A percentile compares a stretch with the other conserved stretches of the same genome.
Conservation (phyloP, 2,888 invertebrate genomes). For the Griposia aprilina region DNA sequence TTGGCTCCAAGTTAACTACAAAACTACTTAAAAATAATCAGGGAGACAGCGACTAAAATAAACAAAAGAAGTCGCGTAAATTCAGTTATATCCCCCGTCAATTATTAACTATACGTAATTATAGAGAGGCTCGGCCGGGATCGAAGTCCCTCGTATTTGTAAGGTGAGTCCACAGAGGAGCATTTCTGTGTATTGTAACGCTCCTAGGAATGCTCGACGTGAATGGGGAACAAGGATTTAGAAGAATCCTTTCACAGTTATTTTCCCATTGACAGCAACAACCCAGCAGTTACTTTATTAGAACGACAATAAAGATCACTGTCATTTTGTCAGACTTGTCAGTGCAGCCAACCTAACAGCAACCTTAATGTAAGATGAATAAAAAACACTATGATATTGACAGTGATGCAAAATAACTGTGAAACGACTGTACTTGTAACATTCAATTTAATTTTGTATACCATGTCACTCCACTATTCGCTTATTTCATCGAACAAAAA, state of each 20-base stretch:
- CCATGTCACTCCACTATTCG: background rate
- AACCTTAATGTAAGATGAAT: background rate
- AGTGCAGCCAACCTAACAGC: background rate
- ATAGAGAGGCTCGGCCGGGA: constrained; percentile 16
- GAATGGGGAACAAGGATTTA: too few species aligned
- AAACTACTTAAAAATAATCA: constrained; percentile 43
- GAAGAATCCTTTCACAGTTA: too few species aligned
- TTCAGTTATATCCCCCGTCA: constrained; percentile 40
- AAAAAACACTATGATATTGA: background rate
- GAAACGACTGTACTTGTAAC: background rate
- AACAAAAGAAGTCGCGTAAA: constrained; percentile 33
- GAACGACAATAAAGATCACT: background rate
- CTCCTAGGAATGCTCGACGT: constrained; percentile 1
- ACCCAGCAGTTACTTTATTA: background rate
- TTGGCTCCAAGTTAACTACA: constrained; percentile 2
- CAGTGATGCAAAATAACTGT: background rate
- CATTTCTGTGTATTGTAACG: background rate
- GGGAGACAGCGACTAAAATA: constrained; percentile 17
- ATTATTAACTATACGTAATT: constrained; percentile 58
- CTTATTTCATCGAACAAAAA: too few species aligned
- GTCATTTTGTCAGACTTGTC: background rate
- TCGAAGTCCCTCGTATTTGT: constrained; percentile 18
- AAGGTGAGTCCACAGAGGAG: constrained; percentile 13
- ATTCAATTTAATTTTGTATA: background rate
- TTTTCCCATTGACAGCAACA: background rate